Conservation (phyloP, 2,113 vertebrate genomes). For the Bubo scandiacus region DNA sequence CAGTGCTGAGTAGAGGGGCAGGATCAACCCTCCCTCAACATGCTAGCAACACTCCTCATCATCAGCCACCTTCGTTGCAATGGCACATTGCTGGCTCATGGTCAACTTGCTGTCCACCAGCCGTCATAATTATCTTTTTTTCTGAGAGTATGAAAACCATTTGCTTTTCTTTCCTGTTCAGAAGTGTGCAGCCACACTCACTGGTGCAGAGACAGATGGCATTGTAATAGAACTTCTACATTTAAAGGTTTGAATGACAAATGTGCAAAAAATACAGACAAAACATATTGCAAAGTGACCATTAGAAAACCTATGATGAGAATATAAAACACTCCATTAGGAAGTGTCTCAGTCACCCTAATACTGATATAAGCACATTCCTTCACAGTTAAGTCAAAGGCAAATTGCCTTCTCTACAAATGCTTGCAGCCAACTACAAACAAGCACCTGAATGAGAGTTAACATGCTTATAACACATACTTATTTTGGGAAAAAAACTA, state of each 20-base stretch:
- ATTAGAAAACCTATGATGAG: background rate
- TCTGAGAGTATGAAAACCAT: background rate
- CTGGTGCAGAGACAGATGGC: background rate
- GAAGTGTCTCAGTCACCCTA: conserved; percentile 1
- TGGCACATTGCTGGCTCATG: background rate
- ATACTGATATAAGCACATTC: background rate
- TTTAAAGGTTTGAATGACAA: conserved; percentile 46
- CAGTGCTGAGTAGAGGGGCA: background rate
- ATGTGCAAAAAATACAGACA: conserved; percentile 20
- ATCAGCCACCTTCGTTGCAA: background rate
- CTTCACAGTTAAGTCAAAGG: background rate
- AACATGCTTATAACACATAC: background rate
- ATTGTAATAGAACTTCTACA: conserved; percentile 22
- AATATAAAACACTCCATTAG: conserved; percentile 12
- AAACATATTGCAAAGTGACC: conserved; percentile 27
- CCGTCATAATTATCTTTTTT: background rate
- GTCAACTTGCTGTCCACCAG: background rate
- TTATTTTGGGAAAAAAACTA: background rate
- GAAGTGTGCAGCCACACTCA: background rate
- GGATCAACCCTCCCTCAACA: background rate
- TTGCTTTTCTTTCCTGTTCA: background rate
- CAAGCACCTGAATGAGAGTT: background rate
- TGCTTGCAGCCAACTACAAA: background rate
- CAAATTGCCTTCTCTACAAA: background rate
- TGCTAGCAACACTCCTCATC: background rate